phyloP scores from a whole-genome alignment of 2,113 vertebrate genomes.

The Atlantisia rogersi region DNA sequence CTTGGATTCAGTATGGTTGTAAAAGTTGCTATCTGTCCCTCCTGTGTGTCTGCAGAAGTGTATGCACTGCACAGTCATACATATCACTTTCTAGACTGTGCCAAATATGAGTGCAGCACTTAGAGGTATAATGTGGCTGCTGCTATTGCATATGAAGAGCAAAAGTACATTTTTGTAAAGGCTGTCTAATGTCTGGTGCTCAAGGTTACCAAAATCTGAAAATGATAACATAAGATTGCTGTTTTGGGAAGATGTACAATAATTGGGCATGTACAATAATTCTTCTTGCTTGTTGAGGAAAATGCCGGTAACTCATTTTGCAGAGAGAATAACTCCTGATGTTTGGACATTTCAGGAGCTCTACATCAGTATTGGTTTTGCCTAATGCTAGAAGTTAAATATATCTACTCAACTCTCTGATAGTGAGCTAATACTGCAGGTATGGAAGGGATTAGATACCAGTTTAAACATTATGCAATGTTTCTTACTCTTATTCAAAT shows the following conservation, averaged over 20 bases:
- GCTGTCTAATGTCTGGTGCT: background rate
- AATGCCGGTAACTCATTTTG: background rate
- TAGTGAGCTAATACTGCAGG: background rate
- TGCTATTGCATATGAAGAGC: background rate
- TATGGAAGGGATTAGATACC: constrained; percentile 5
- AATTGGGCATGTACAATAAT: background rate
- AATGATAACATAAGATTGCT: background rate
- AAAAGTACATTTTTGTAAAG: background rate
- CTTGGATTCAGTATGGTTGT: background rate
- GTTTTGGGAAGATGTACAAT: background rate
- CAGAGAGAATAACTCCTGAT: background rate
- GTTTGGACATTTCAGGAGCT: background rate
- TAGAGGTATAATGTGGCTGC: background rate
- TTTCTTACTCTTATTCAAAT: background rate
- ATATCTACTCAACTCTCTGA: background rate
- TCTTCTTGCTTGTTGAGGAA: background rate
- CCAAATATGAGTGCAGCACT: background rate
- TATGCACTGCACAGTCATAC: background rate
- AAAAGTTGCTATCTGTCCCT: background rate
- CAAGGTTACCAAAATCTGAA: background rate
- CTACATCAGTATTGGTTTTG: constrained; percentile 10
- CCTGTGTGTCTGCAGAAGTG: background rate
- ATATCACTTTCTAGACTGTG: background rate
- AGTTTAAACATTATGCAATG: background rate
- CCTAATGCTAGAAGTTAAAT: background rate